Conservation (phyloP, 2,797 vertebrate species). For the Tragopan temminckii region DNA sequence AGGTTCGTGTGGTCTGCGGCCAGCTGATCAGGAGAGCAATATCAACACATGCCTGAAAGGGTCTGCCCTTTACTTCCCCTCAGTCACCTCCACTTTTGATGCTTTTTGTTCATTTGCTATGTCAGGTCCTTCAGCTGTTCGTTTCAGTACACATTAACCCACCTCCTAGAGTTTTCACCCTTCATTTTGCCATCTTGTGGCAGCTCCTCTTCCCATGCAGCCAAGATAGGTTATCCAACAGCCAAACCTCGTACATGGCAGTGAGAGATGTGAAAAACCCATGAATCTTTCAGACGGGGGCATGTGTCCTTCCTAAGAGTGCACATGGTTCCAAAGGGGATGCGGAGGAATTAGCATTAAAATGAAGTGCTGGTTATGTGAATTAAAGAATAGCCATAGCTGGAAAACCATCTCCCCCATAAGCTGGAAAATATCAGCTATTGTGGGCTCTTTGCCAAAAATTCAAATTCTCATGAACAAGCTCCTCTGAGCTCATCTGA, state of each 20-base stretch:
- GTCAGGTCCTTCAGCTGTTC: background rate
- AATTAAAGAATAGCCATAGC: background rate
- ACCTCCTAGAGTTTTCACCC: rapidly evolving
- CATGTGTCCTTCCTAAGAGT: background rate
- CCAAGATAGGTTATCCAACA: background rate
- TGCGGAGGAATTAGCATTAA: background rate
- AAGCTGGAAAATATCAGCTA: conserved; percentile 55
- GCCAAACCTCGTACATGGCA: background rate
- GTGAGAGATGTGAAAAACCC: background rate
- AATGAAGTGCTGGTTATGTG: background rate
- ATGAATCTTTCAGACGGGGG: background rate
- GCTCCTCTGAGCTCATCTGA: conserved; percentile 41
- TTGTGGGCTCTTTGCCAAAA: conserved; percentile 35
- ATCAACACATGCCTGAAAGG: rapidly evolving
- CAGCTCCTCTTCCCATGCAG: background rate
- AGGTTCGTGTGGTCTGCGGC: background rate
- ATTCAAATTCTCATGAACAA: conserved; percentile 46
- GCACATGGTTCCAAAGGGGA: background rate
- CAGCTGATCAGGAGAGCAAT: background rate
- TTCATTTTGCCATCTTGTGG: background rate
- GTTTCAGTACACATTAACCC: background rate
- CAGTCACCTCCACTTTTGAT: background rate
- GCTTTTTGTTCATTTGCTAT: background rate
- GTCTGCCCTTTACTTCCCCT: background rate
- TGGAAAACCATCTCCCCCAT: conserved; percentile 7